Evolutionary conservation across 2,888 invertebrate genomes (phyloP).

Genomic region (Catocala nupta): DNA sequence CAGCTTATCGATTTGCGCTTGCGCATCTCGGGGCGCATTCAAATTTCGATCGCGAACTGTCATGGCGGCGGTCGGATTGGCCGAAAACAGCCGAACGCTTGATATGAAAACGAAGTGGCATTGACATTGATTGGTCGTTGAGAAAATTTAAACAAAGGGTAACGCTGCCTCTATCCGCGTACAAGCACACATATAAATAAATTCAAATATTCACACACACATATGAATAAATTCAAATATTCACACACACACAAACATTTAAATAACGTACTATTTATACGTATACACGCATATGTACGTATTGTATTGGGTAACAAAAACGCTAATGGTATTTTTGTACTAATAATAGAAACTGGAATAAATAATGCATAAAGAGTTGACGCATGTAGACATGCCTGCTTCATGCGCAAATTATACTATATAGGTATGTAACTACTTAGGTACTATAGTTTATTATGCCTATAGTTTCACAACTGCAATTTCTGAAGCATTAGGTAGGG

Average conservation of each 20-base stretch:
- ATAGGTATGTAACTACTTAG: no score
- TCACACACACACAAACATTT: slow-evolving; percentile 6
- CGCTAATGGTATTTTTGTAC: not conserved
- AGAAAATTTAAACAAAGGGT: slow-evolving; percentile 62
- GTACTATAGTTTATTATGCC: no score
- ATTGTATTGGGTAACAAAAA: not conserved
- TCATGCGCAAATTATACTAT: no score
- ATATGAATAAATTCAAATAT: slow-evolving; percentile 33
- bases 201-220: slow-evolving; percentile 25
- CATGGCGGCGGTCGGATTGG: slow-evolving; percentile 75
- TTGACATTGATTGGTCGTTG: slow-evolving; percentile 79
- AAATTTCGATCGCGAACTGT: slow-evolving; percentile 82
- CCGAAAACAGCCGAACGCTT: slow-evolving; percentile 66
- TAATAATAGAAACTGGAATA: slow-evolving; percentile 3
- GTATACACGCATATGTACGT: not conserved
- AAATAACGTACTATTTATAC: slow-evolving; percentile 9
- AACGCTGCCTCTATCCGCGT: slow-evolving; percentile 32
- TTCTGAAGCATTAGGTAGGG: no score
- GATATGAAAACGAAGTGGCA: slow-evolving; percentile 70
- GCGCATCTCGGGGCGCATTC: slow-evolving; percentile 84
- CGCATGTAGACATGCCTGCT: not conserved
- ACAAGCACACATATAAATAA: slow-evolving; percentile 29
- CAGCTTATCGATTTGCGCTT: slow-evolving; percentile 78
- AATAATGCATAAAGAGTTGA: slow-evolving; percentile 1
- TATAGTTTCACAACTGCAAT: no score